Percentiles rank a stretch among this genome's conserved stretches.
phyloP scores from a whole-genome alignment of 2,888 invertebrate genomes.

The Cordilura impudica region DNA sequence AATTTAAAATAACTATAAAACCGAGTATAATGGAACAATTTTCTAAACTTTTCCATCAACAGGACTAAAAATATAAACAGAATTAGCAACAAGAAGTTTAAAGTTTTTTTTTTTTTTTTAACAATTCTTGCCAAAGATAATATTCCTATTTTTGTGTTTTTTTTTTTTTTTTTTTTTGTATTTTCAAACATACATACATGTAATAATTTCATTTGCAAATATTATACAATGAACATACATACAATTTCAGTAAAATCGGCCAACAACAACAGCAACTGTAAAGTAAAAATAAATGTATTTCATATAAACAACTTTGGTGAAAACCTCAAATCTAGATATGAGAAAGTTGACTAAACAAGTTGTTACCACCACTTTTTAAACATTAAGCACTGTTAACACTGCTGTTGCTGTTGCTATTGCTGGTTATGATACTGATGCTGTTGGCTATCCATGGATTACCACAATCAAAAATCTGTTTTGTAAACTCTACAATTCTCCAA shows the following conservation, averaged over 20 bases:
- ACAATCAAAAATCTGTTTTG: conserved; percentile 33
- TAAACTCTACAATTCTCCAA: conserved; percentile 22
- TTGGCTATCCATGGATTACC: not conserved
- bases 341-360: conserved; percentile 62
- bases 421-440: not conserved
- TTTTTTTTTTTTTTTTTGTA: too few species aligned
- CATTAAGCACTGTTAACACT: conserved; percentile 55
- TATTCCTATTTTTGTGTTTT: too few species aligned
- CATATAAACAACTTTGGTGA: conserved; percentile 20
- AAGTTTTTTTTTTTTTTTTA: not conserved
- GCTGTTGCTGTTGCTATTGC: not conserved
- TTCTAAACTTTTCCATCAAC: too few species aligned
- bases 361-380: conserved; percentile 40
- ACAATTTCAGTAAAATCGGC: too few species aligned
- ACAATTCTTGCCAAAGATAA: not conserved
- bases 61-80: not conserved
- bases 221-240: not conserved
- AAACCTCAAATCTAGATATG: conserved; percentile 54
- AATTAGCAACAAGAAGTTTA: not conserved
- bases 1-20: too few species aligned
- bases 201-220: not conserved
- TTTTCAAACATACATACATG: not conserved
- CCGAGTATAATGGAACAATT: too few species aligned
- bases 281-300: not conserved
- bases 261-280: not conserved